Base-by-base conservation (phyloP, 2,113 vertebrate species). In the Prietella phreatophila region DNA sequence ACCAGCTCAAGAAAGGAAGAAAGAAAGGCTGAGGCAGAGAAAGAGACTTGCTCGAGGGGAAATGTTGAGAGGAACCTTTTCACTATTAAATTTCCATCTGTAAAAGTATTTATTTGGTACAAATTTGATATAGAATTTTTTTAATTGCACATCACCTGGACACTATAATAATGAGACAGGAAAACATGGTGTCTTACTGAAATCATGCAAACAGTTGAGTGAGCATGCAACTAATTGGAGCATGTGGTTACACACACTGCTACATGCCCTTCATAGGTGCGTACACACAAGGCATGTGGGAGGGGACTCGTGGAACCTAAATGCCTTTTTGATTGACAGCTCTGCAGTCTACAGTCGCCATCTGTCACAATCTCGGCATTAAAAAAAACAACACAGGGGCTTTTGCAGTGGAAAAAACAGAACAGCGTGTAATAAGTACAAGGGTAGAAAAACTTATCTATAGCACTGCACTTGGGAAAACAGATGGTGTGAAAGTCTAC, bases 401-500 rank as follows among this genome's bases (percentile, higher is more conserved):
- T 75, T 87, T 75, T 65, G 75, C 85, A 85, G 79, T 69, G 60
- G 69, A 89, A 87, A 88, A 84, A 71, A 81, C 85, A 85, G 83
- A 78, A 71, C 86, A 17, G 85, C 82, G 85, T 69, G 85, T 71
- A 79, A 89, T 78, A 88, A 85, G 42, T 78, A 84, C 47, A 79
- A 87, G 75, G 36, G 33, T 53, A 73, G 90, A 61, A 81, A 91
- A 91, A 91, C 61, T 86, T 90, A 82, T 89, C 88, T 86, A 89
- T 88, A 87, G 61, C 22, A 42, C 63, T 36, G 30, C 84, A 83
- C 33, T 80, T 88, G 84, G 88, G 88, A 89, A 90, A 89, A 90
- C 93, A 95, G 93, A 94, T 95, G 93, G 94, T 86, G 88, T 67
- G 3, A 87, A 84, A 84, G 42, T 58, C 78, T 61, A 89, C 56